Conservation (phyloP, 1,140 invertebrate genomes). For the Bradynema listronoti region DNA sequence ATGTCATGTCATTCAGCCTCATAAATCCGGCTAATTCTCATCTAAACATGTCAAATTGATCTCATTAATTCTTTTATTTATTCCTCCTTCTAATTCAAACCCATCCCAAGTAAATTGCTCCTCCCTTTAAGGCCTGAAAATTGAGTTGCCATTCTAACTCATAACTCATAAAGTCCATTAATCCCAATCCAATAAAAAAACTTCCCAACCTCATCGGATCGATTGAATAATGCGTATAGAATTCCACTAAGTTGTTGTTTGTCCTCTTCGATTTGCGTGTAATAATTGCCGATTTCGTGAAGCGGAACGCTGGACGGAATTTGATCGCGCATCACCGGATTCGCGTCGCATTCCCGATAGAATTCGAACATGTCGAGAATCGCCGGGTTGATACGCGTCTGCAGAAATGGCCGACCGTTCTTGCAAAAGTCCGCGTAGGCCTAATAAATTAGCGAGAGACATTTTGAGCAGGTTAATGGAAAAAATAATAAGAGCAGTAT, state of each 20-base stretch:
- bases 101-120: too few relatives aligned
- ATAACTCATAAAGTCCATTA: conserved; percentile 1
- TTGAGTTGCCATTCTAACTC: too few relatives aligned
- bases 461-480: too few relatives aligned
- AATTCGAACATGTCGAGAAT: conserved; percentile 29
- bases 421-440: conserved; percentile 31
- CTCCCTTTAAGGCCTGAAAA: too few relatives aligned
- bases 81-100: too few relatives aligned
- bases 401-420: conserved; percentile 18
- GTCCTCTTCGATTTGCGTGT: conserved; percentile 4
- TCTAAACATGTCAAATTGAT: too few relatives aligned
- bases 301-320: conserved; percentile 16
- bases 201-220: conserved; percentile 1
- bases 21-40: too few relatives aligned
- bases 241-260: conserved; percentile 6
- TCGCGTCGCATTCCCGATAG: conserved; percentile 20
- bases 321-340: conserved; percentile 10
- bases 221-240: conserved; percentile 13
- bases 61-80: too few relatives aligned
- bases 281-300: conserved; percentile 6
- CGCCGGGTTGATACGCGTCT: conserved; percentile 21
- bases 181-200: neutral
- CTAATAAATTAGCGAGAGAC: conserved; percentile 9
- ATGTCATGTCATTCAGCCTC: too few relatives aligned
- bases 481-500: too few relatives aligned